Evolutionary conservation across 2,113 vertebrate species (phyloP).

Genomic region (Recurvirostra avosetta): DNA sequence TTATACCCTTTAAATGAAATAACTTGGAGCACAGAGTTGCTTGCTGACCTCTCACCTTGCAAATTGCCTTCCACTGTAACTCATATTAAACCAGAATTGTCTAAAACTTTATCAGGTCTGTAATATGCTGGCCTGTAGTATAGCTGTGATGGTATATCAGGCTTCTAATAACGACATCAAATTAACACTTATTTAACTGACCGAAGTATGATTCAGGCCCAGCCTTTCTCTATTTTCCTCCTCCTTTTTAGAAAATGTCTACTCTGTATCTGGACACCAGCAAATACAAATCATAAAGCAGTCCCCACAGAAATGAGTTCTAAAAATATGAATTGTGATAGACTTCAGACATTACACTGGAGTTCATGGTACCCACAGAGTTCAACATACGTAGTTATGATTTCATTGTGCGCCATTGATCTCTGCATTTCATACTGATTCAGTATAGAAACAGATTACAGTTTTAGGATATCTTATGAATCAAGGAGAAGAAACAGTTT

Average conservation of each 20-base stretch:
- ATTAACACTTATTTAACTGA: background rate
- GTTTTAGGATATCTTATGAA: background rate
- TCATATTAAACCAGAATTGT: background rate
- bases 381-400: background rate
- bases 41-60: background rate
- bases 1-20: background rate
- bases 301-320: background rate
- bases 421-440: background rate
- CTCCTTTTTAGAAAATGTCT: background rate
- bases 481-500: background rate
- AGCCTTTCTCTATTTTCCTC: background rate
- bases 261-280: background rate
- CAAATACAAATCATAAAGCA: background rate
- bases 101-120: background rate
- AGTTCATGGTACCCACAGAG: background rate
- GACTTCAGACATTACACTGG: background rate
- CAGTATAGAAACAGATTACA: background rate
- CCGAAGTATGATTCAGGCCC: fast-evolving
- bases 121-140: background rate
- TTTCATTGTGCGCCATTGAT: background rate
- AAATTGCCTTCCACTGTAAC: background rate
- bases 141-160: background rate
- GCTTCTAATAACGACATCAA: background rate
- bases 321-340: background rate
- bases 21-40: background rate